Conservation (phyloP, 2,797 vertebrate species). For the Ambastaia sidthimunki region DNA sequence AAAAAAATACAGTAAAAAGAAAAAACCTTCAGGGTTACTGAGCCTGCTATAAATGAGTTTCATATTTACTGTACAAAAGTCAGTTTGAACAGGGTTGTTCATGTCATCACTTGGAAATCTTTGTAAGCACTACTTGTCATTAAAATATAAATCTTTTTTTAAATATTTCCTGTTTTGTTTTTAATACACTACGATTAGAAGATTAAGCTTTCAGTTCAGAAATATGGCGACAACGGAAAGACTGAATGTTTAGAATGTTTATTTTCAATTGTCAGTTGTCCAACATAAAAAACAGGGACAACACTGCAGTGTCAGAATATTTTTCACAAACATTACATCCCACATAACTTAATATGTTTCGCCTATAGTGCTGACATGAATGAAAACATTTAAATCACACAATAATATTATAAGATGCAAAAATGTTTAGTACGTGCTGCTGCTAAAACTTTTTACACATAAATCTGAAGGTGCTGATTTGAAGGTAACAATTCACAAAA, state of each 20-base stretch:
- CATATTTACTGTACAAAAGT: conserved; percentile 83
- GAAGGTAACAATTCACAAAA: conserved; percentile 49
- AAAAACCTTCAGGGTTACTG: conserved; percentile 61
- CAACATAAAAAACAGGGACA: background rate
- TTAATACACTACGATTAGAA: conserved; percentile 7
- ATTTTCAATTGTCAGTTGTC: background rate
- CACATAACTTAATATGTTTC: background rate
- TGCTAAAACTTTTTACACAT: conserved; percentile 29
- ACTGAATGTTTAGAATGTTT: no score
- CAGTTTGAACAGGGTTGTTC: conserved; percentile 79
- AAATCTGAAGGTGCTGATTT: conserved; percentile 47
- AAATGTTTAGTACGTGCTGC: background rate
- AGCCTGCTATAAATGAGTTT: conserved; percentile 69
- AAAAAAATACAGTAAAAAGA: conserved; percentile 36
- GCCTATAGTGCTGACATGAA: background rate
- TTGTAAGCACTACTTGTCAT: conserved; percentile 93
- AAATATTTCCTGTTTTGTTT: conserved; percentile 47
- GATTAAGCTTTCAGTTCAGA: background rate
- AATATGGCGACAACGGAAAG: background rate
- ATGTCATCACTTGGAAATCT: conserved; percentile 85
- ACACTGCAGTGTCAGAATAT: background rate
- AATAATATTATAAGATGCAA: background rate
- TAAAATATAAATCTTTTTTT: conserved; percentile 83
- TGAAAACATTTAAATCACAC: background rate
- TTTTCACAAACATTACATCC: background rate